phyloP scores from a whole-genome alignment of 2,797 vertebrate species.

The Brotula barbata region DNA sequence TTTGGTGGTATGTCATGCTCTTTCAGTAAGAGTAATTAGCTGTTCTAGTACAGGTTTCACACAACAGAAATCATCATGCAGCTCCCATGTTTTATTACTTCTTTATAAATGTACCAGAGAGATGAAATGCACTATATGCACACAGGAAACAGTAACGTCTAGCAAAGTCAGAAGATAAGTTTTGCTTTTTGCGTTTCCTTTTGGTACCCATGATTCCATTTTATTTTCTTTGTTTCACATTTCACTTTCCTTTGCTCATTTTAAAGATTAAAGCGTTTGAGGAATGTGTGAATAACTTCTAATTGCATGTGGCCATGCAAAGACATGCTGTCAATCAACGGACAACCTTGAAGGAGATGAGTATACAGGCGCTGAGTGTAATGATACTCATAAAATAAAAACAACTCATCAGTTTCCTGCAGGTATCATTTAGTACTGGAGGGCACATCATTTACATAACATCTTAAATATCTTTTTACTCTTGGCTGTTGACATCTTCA shows the following conservation, averaged over 20 bases:
- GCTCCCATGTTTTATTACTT: too few relatives aligned
- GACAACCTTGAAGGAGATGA: too few relatives aligned
- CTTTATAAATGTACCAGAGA: not conserved
- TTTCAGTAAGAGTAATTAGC: conserved; percentile 20
- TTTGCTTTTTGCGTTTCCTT: not conserved
- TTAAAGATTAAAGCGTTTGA: not conserved
- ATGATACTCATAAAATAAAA: too few relatives aligned
- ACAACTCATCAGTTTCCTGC: too few relatives aligned
- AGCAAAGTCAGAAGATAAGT: not conserved
- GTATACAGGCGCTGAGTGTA: too few relatives aligned
- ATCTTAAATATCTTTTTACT: conserved; percentile 3
- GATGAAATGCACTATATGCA: conserved; percentile 13
- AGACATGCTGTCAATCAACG: too few relatives aligned
- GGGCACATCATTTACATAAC: too few relatives aligned
- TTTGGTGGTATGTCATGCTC: conserved; percentile 35
- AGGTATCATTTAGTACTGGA: too few relatives aligned
- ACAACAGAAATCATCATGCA: not conserved
- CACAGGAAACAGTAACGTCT: too few relatives aligned
- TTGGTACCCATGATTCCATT: not conserved
- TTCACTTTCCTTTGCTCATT: not conserved
- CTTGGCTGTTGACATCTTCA: not conserved
- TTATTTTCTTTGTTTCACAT: too few relatives aligned
- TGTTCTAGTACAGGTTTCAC: conserved; percentile 14
- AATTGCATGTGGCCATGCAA: too few relatives aligned
- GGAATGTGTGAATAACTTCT: too few relatives aligned